phyloP scores from a whole-genome alignment of 2,888 invertebrate species.

The Phengaris alcon region DNA sequence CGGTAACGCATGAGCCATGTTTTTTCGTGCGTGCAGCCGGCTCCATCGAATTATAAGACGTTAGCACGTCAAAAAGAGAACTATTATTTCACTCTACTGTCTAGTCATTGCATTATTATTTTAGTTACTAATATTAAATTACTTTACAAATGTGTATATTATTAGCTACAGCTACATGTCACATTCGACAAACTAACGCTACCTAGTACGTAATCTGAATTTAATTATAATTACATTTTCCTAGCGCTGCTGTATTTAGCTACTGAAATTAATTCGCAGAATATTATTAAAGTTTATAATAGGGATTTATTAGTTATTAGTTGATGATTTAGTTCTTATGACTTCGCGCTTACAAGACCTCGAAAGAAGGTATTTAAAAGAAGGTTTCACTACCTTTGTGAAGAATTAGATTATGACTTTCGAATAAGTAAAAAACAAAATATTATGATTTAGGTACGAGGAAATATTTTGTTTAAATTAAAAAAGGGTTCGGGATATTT shows the following conservation, averaged over 20 bases:
- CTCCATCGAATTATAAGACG: too few relatives aligned
- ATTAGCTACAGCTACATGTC: neutral
- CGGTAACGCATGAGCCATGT: too few relatives aligned
- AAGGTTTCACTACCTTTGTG: neutral
- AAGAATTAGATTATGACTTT: neutral
- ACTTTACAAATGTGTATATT: neutral
- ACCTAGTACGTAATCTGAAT: neutral
- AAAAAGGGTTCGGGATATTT: neutral
- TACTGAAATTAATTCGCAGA: neutral
- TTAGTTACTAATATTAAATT: neutral
- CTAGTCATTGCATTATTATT: too few relatives aligned
- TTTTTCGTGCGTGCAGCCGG: too few relatives aligned
- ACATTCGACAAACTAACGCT: neutral
- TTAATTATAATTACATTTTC: constrained; percentile 3
- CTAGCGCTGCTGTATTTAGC: neutral
- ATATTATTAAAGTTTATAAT: neutral
- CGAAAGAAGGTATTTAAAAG: too few relatives aligned
- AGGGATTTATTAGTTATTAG: neutral
- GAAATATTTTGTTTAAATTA: neutral
- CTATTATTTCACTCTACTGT: too few relatives aligned
- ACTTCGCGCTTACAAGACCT: neutral
- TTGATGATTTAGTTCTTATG: neutral
- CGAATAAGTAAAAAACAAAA: neutral
- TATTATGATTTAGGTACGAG: neutral
- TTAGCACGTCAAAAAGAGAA: too few relatives aligned